Evolutionary conservation across 2,113 vertebrate genomes (phyloP), one percentile per base, ranked within the genome.

Genomic region (Nothocercus nigrocapillus): DNA sequence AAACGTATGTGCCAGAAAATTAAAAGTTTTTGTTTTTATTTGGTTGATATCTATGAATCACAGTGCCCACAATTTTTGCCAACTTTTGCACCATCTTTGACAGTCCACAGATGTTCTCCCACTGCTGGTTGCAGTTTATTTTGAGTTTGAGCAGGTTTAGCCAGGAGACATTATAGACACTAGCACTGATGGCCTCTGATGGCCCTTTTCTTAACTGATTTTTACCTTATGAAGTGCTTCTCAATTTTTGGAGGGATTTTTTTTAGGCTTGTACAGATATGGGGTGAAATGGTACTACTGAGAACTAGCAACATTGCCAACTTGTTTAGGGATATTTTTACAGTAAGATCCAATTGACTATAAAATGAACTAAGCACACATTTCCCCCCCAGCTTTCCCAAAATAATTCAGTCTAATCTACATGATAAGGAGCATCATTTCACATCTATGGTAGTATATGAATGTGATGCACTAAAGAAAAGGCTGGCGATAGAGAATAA

Each of bases 1-100:
- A 76, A 70, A 58, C 51, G 51, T 61, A 56, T 75, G 42, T 91
- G 74, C 94, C 76, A 93, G 54, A 74, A 92, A 94, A 94, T 69
- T 89, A 78, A 93, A 91, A 80, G 58, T 67, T 88, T 75, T 93
- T 89, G 84, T 93, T 95, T 94, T 13, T 76, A 49, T 88, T 95
- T 94, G 82, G 61, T 83, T 85, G 64, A 36, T 85, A 80, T 82
- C 63, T 76, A 40, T 51, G 88, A 91, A 74, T 86, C 85, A 85
- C 49, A 90, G 63, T 32, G 40, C 38, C 54, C 88, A 80, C 85
- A 86, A 77, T 89, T 93, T 95, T 91, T 64, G 82, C 49, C 82
- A 96, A 67, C 54, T 45, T 94, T 94, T 95, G 67, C 54, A 74
- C 82, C 63, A 66, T 77, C 85, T 95, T 76, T 93, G 81, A 76